These are phyloP conservation scores for Etheostoma nigrum DNA, from an alignment of 2,797 vertebrate genomes.

Conservation along the genomic window DNA sequence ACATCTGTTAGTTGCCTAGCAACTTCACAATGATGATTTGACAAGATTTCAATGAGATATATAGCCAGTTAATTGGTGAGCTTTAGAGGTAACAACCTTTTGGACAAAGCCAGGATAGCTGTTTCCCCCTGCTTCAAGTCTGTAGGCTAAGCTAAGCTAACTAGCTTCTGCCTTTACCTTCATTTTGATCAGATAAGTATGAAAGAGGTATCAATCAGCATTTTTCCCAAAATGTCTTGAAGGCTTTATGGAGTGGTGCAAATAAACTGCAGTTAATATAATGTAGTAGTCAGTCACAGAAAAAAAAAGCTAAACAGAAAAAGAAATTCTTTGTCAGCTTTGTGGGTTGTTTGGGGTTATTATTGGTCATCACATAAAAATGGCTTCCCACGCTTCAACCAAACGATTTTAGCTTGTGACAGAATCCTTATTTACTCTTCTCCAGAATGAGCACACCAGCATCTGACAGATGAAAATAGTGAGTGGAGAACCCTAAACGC, in stretches of 20 bases:
- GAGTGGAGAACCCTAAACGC: constrained; percentile 20
- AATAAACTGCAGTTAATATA: constrained; percentile 15
- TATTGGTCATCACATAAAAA: constrained; percentile 35
- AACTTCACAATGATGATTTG: no score
- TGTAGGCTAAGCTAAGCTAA: constrained; percentile 21
- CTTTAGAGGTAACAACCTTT: neutral
- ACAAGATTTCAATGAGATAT: neutral
- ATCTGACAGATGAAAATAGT: constrained; percentile 12
- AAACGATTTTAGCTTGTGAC: constrained; percentile 13
- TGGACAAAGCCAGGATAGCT: neutral
- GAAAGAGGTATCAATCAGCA: neutral
- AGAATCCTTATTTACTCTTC: neutral
- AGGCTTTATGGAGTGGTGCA: constrained; percentile 9
- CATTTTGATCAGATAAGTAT: neutral
- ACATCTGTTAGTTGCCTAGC: neutral
- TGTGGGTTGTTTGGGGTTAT: constrained; percentile 14
- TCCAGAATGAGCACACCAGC: constrained; percentile 3
- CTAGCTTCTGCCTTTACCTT: neutral
- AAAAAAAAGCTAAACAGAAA: neutral
- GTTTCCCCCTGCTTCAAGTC: neutral
- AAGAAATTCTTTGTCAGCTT: neutral
- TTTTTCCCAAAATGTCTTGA: constrained; percentile 11
- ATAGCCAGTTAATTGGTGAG: neutral
- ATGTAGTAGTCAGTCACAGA: constrained; percentile 5
- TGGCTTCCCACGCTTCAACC: constrained; percentile 20